Percentiles rank a stretch among this genome's conserved stretches.
Conservation (phyloP, 2,888 invertebrate genomes). For the Pristionchus arcanus region DNA sequence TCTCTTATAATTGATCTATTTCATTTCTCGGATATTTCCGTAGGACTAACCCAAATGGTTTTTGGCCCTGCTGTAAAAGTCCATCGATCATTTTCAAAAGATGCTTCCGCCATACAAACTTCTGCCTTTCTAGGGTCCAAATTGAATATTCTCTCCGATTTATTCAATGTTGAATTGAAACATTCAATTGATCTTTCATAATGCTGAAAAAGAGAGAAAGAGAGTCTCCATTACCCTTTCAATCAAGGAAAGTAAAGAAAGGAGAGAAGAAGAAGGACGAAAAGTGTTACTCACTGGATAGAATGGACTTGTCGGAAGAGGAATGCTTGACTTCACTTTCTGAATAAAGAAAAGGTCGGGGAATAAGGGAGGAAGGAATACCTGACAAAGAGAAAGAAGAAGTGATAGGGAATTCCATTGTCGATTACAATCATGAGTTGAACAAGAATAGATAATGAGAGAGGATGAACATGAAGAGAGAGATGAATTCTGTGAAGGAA, state of each 20-base stretch:
- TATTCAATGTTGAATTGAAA: neutral
- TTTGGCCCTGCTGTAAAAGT: neutral
- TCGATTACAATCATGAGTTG: conserved; percentile 18
- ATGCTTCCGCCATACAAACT: conserved; percentile 1
- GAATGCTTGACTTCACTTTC: neutral
- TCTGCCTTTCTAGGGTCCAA: neutral
- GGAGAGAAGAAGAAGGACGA: neutral
- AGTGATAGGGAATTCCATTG: neutral
- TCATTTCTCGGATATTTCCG: neutral
- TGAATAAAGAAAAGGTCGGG: neutral
- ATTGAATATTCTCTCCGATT: neutral
- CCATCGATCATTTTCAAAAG: neutral
- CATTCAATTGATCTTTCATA: conserved; percentile 5
- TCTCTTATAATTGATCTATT: neutral
- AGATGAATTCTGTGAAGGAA: neutral
- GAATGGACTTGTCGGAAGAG: neutral
- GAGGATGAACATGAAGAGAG: neutral
- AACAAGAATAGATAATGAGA: neutral
- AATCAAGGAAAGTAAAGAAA: neutral
- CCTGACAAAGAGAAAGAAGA: neutral
- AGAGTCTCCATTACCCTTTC: neutral
- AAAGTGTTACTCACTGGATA: neutral
- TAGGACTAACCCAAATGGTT: neutral
- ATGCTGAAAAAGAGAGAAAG: neutral
- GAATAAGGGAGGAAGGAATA: neutral